These are phyloP conservation scores for Lithobates sylvaticus DNA, from an alignment of 2,797 vertebrate species.

Conservation along the genomic window DNA sequence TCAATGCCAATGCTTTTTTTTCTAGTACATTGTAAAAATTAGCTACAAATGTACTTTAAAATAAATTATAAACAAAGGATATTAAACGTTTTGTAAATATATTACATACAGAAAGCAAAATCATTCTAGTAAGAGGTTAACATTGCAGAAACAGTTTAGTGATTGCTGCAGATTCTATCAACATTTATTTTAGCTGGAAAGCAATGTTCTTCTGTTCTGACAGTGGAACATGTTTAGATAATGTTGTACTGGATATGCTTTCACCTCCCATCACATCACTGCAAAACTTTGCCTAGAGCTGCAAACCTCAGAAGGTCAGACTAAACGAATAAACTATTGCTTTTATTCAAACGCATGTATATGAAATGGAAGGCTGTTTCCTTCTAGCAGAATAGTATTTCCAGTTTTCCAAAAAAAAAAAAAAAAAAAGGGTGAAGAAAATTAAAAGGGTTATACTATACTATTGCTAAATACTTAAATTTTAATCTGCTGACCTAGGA, in stretches of 20 bases:
- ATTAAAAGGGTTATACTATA: too few species aligned
- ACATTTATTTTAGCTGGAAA: slow-evolving; percentile 45
- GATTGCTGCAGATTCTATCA: slow-evolving; percentile 29
- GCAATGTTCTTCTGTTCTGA: slow-evolving; percentile 28
- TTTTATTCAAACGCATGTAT: slow-evolving; percentile 20
- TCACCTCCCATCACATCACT: slow-evolving; percentile 53
- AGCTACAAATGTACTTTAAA: too few species aligned
- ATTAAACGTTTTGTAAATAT: background rate
- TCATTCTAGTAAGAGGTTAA: background rate
- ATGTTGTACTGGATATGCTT: slow-evolving; percentile 51
- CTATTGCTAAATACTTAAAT: too few species aligned
- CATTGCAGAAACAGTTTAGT: background rate
- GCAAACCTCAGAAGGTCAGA: slow-evolving; percentile 18
- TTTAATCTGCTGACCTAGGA: too few species aligned
- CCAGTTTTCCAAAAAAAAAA: too few species aligned
- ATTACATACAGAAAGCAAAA: background rate
- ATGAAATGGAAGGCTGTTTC: background rate
- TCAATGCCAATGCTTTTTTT: background rate
- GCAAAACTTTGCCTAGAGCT: slow-evolving; percentile 32
- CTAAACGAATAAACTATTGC: slow-evolving; percentile 14
- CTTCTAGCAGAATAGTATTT: too few species aligned
- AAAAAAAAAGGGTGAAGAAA: too few species aligned
- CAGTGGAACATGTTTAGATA: slow-evolving; percentile 50
- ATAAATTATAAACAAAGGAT: background rate
- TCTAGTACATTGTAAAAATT: background rate